Evolutionary conservation across 1,140 invertebrate genomes (phyloP).

Genomic region (Melanaphis sacchari): DNA sequence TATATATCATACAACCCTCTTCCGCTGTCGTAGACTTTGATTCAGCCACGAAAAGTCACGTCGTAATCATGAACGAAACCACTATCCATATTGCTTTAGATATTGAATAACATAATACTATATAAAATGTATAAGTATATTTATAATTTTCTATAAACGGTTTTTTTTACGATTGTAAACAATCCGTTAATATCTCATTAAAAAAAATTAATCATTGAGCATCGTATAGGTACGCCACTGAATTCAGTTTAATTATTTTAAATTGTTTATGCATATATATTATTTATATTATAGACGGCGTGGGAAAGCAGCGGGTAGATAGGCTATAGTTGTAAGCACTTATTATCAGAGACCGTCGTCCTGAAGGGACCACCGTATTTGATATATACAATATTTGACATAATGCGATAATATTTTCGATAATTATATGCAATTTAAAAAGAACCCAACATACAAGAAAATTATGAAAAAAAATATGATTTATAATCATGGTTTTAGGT

Average conservation of each 20-base stretch:
- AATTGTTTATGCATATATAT: neutral
- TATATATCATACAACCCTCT: neutral
- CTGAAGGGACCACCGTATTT: neutral
- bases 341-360: neutral
- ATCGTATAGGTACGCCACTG: neutral
- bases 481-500: slow-evolving; percentile 19
- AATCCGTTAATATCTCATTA: neutral
- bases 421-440: slow-evolving; percentile 27
- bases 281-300: neutral
- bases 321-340: neutral
- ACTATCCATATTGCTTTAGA: too few species aligned
- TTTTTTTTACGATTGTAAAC: neutral
- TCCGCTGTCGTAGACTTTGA: too few species aligned
- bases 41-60: too few species aligned
- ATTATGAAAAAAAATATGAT: neutral
- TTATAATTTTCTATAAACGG: neutral
- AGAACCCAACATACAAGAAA: too few species aligned
- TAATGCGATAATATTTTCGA: neutral
- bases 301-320: neutral
- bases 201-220: neutral
- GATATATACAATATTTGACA: neutral
- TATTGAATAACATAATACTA: neutral
- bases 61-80: too few species aligned
- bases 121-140: too few species aligned
- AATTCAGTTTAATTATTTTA: neutral